Base-by-base conservation (phyloP, 2,888 invertebrate species). In the Idaea biselata region DNA sequence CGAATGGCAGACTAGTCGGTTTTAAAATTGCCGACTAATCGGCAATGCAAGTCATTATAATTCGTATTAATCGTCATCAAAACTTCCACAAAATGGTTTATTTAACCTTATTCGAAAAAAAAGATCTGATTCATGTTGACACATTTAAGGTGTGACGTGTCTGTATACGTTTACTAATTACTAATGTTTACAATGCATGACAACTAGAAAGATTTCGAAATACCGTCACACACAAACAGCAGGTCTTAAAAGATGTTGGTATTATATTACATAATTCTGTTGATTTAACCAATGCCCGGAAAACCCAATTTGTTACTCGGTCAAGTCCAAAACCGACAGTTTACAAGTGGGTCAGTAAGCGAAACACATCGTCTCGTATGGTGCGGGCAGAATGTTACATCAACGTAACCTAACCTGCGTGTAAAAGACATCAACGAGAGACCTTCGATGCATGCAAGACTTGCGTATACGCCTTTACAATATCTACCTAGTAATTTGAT, bases 371-470 rank as follows among this genome's bases (percentile, higher is more conserved):
- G 31, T 59, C 59, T 18, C 32, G 17, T n/a, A 55, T 61, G 68
- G 63, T 66, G 64, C 58, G 55, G 44, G 11, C 44, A 44, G 44
- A 44, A 44, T 44, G 44, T 44, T 44, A 44, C 44, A 44, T 44
- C 44, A 44, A 44, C 16, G 33, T 71, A 67, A 71, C 66, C 63
- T 67, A 59, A 68, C 55, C 14, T 17, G 61, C 60, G 63, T 65
- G 65, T 64, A 62, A 70, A 69, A 68, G 65, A 70, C 66, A 60
- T 67, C 44, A 65, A 65, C 67, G 64, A 58, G 66, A 66, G 69
- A 67, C 70, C 70, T 66, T 68, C 33, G 59, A 60, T 64, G 67
- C 61, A 32, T 67, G 66, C 68, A 69, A 67, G 64, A 58, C 60
- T 58, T n/a, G 31, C 53, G 25, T 54, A 60, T 55, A 55, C 56